phyloP scores from a whole-genome alignment of 1,140 invertebrate species.

The Nymphalis io region DNA sequence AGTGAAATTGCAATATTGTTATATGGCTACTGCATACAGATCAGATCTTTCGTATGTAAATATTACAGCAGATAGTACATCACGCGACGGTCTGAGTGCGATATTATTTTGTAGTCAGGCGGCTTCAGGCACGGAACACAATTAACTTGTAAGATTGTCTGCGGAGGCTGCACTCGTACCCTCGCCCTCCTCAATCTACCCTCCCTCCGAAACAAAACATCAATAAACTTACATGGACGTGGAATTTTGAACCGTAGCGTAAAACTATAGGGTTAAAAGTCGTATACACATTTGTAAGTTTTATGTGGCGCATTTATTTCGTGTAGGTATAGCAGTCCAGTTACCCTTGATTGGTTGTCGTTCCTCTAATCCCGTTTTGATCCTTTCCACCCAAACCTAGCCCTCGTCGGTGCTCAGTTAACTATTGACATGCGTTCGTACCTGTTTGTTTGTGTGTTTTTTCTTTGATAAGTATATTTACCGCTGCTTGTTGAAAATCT shows the following conservation, averaged over 20 bases:
- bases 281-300: constrained; percentile 57
- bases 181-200: constrained; percentile 72
- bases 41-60: constrained; percentile 7
- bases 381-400: constrained; percentile 78
- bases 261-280: constrained; percentile 44
- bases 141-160: constrained; percentile 81
- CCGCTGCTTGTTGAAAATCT: neutral
- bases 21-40: neutral
- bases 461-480: constrained; percentile 26
- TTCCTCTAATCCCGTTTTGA: constrained; percentile 81
- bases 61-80: constrained; percentile 19
- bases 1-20: neutral
- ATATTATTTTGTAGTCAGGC: constrained; percentile 77
- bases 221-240: constrained; percentile 64
- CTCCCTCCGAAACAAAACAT: constrained; percentile 79
- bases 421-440: constrained; percentile 76
- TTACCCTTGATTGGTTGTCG: constrained; percentile 82
- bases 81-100: constrained; percentile 49
- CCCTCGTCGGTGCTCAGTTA: constrained; percentile 69
- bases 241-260: constrained; percentile 45
- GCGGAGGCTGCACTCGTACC: constrained; percentile 76
- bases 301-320: constrained; percentile 80
- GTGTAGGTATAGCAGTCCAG: constrained; percentile 81
- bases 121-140: constrained; percentile 78
- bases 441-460: constrained; percentile 52